Evolutionary conservation across 2,888 invertebrate genomes (phyloP).

Genomic region (Spodoptera littoralis): DNA sequence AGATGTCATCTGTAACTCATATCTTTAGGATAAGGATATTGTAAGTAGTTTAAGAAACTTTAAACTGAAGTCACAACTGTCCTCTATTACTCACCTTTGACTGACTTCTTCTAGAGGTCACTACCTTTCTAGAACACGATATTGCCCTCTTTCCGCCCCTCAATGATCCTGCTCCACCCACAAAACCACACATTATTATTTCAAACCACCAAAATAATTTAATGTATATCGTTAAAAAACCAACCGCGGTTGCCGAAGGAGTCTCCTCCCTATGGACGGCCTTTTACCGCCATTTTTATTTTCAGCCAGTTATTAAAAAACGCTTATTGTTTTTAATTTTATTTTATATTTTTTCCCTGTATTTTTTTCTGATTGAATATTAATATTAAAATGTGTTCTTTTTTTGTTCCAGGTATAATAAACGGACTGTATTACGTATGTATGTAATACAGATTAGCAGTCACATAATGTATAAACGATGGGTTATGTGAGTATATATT

Average conservation of each 20-base stretch:
- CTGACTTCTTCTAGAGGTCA: too few relatives aligned
- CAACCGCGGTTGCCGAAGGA: too few relatives aligned
- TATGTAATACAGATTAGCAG: too few relatives aligned
- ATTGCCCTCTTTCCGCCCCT: not conserved
- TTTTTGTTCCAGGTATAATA: conserved; percentile 53
- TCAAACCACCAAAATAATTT: conserved; percentile 20
- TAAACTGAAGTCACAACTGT: too few relatives aligned
- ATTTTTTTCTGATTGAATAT: conserved; percentile 17
- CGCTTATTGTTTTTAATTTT: conserved; percentile 25
- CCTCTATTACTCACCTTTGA: too few relatives aligned
- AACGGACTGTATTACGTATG: too few relatives aligned
- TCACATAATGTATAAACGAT: too few relatives aligned
- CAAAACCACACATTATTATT: conserved; percentile 7
- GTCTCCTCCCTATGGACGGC: conserved; percentile 3
- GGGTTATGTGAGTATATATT: too few relatives aligned
- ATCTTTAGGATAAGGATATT: too few relatives aligned
- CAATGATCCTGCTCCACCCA: conserved; percentile 13
- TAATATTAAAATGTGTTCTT: conserved; percentile 1
- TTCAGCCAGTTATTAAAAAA: conserved; percentile 24
- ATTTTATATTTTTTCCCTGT: conserved; percentile 10
- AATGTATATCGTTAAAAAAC: conserved; percentile 8
- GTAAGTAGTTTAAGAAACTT: too few relatives aligned
- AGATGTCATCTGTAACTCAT: too few relatives aligned
- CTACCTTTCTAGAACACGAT: too few relatives aligned
- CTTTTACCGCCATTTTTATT: conserved; percentile 20